Evolutionary conservation across 2,797 vertebrate genomes (phyloP).

Genomic region (Onychomys torridus): DNA sequence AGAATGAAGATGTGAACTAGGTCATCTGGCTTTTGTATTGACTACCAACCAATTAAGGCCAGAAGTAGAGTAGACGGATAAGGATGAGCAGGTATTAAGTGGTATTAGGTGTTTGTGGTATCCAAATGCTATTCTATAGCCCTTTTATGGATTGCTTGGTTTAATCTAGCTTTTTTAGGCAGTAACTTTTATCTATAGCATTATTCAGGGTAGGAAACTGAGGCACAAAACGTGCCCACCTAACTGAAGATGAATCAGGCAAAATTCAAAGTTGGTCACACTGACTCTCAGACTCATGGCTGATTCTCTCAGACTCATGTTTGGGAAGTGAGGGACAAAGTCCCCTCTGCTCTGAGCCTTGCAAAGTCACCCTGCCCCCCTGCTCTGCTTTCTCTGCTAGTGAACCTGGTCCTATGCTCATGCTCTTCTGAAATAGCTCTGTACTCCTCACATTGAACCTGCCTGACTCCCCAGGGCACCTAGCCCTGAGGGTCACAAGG

Average conservation of each 20-base stretch:
- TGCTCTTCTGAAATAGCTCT: neutral
- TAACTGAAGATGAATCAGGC: neutral
- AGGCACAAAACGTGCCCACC: neutral
- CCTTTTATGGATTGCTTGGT: neutral
- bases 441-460: neutral
- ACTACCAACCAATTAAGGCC: neutral
- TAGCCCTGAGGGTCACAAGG: neutral
- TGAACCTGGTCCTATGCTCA: neutral
- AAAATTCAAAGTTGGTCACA: neutral
- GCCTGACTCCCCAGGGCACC: neutral
- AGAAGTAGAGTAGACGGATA: neutral
- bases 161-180: neutral
- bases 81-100: neutral
- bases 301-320: neutral
- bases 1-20: neutral
- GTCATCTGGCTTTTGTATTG: neutral
- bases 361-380: conserved; percentile 60
- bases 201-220: neutral
- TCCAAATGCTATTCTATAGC: neutral
- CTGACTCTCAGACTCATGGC: neutral
- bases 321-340: rapidly evolving
- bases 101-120: neutral
- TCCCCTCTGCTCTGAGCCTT: neutral
- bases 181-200: neutral
- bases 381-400: neutral